phyloP scores from a whole-genome alignment of 2,797 vertebrate genomes.

The Rhinatrema bivittatum region DNA sequence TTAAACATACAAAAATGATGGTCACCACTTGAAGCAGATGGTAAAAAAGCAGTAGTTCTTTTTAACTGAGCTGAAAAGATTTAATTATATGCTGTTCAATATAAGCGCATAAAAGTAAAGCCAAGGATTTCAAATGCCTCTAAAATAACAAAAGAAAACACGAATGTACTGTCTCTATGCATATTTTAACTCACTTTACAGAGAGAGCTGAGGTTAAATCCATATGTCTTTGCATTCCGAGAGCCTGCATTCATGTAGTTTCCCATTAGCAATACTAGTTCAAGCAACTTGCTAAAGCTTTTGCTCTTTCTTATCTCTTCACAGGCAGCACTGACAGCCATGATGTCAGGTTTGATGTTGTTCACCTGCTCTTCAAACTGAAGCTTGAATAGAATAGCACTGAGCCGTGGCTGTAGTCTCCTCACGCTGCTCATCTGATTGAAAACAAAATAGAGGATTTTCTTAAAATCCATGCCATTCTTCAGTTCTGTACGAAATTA shows the following conservation, averaged over 20 bases:
- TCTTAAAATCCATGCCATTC: conserved; percentile 51
- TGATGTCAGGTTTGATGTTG: conserved; percentile 88
- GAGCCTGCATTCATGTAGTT: conserved; percentile 98
- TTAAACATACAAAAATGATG: too few species aligned
- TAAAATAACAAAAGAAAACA: not conserved
- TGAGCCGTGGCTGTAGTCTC: conserved; percentile 80
- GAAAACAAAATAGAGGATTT: conserved; percentile 59
- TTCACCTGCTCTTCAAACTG: conserved; percentile 95
- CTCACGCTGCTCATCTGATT: conserved; percentile 91
- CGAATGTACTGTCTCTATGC: not conserved
- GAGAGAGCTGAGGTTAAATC: conserved; percentile 89
- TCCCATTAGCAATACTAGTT: conserved; percentile 87
- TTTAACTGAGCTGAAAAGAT: too few species aligned
- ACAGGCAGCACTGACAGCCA: conserved; percentile 85
- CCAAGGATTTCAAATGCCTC: not conserved
- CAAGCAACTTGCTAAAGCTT: conserved; percentile 81
- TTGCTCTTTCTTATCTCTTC: conserved; percentile 87
- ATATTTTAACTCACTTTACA: conserved; percentile 79
- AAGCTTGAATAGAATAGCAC: conserved; percentile 90
- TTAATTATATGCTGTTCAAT: too few species aligned
- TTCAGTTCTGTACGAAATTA: conserved; percentile 37
- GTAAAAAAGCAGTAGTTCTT: too few species aligned
- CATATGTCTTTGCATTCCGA: conserved; percentile 87
- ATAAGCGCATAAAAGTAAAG: not conserved
- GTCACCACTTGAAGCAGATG: too few species aligned